phyloP scores from a whole-genome alignment of 2,888 invertebrate species.

The Thera britannica region DNA sequence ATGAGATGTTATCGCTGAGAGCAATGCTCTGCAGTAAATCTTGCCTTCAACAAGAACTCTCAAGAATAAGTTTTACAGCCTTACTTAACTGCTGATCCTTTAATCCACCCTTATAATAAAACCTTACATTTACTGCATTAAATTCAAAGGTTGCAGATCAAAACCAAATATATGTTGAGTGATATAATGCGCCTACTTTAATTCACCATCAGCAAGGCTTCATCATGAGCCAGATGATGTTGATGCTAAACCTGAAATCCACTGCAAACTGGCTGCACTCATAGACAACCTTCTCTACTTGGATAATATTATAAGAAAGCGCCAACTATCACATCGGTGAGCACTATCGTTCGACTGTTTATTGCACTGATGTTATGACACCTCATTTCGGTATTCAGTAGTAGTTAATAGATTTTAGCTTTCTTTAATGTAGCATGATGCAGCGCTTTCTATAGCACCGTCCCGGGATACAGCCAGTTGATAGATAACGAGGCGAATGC shows the following conservation, averaged over 20 bases:
- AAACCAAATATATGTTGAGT: no score
- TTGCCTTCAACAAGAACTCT: background rate
- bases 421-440: no score
- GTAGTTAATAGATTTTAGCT: no score
- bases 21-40: background rate
- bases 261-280: no score
- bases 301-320: no score
- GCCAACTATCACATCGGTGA: no score
- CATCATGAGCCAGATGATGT: slow-evolving; percentile 10
- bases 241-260: background rate
- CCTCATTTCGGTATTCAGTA: no score
- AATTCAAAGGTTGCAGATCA: background rate
- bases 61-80: slow-evolving; percentile 1
- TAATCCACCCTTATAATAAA: background rate
- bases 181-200: slow-evolving; percentile 8
- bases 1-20: background rate
- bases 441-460: no score
- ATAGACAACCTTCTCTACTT: no score
- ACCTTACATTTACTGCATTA: background rate
- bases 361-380: no score
- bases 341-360: no score
- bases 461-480: no score
- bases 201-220: slow-evolving; percentile 18
- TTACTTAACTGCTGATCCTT: slow-evolving; percentile 2
- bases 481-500: background rate